Evolutionary conservation across 2,888 invertebrate species (phyloP).

Genomic region (Pammene aurita): DNA sequence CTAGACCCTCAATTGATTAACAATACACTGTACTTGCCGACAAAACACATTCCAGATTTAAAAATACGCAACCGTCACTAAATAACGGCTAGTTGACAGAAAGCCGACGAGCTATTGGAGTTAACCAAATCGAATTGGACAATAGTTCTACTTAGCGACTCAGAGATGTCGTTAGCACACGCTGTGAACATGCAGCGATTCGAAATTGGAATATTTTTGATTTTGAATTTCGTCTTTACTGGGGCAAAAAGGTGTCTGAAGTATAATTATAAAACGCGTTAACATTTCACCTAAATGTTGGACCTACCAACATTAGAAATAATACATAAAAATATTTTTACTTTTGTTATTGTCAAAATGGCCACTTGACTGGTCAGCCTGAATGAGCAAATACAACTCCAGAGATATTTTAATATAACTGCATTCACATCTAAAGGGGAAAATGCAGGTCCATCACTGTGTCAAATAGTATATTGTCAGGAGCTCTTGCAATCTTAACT

Average conservation of each 20-base stretch:
- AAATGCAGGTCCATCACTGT: too few relatives aligned
- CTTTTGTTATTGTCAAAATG: too few relatives aligned
- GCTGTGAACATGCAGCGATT: constrained; percentile 72
- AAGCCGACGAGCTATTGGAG: constrained; percentile 64
- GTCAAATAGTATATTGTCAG: too few relatives aligned
- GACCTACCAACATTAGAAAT: too few relatives aligned
- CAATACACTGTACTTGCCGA: constrained; percentile 47
- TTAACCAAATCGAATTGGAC: constrained; percentile 73
- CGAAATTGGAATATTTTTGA: constrained; percentile 60
- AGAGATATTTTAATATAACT: too few relatives aligned
- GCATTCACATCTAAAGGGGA: too few relatives aligned
- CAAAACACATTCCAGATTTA: constrained; percentile 74
- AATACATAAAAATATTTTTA: too few relatives aligned
- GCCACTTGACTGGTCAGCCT: too few relatives aligned
- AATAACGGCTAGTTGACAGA: constrained; percentile 70
- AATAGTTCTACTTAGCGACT: constrained; percentile 77
- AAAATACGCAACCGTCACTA: constrained; percentile 74
- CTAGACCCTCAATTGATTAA: constrained; percentile 33
- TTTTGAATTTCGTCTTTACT: constrained; percentile 36
- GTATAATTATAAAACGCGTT: neutral
- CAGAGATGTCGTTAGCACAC: constrained; percentile 80
- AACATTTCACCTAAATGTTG: neutral
- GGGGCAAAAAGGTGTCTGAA: neutral
- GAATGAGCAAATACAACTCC: too few relatives aligned
- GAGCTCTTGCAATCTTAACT: too few relatives aligned